phyloP scores from a whole-genome alignment of 2,888 invertebrate species.

The Caenorhabditis wallacei region DNA sequence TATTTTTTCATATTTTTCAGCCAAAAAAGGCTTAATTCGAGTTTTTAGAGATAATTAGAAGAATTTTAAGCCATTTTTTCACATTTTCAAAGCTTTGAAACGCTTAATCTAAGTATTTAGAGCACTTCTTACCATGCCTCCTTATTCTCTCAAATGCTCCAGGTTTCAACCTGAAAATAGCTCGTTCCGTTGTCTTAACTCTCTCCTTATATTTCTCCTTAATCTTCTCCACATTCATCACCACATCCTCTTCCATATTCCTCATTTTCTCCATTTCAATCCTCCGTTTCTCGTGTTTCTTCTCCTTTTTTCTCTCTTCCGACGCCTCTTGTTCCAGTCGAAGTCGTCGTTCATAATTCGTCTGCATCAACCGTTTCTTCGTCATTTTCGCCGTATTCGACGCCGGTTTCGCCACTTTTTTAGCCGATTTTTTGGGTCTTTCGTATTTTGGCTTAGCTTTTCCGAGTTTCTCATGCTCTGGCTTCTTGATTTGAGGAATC shows the following conservation, averaged over 20 bases:
- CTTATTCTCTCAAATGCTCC: too few relatives aligned
- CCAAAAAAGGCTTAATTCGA: too few relatives aligned
- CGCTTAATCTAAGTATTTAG: too few relatives aligned
- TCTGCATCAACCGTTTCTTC: conserved; percentile 31
- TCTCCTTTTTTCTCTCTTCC: conserved; percentile 39
- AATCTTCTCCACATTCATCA: not conserved
- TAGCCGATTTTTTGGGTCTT: not conserved
- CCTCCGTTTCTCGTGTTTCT: not conserved
- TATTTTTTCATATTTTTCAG: too few relatives aligned
- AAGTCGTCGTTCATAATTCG: conserved; percentile 42
- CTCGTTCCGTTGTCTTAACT: too few relatives aligned
- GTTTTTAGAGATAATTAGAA: too few relatives aligned
- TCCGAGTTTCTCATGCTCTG: not conserved
- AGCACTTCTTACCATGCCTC: too few relatives aligned
- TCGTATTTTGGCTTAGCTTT: not conserved
- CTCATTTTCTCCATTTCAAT: not conserved
- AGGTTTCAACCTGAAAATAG: too few relatives aligned
- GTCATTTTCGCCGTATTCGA: conserved; percentile 36
- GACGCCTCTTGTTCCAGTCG: conserved; percentile 16
- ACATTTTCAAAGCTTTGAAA: too few relatives aligned
- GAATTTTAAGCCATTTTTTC: too few relatives aligned
- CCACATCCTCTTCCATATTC: not conserved
- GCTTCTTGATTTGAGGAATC: not conserved
- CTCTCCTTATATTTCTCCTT: not conserved
- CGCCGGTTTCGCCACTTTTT: conserved; percentile 18